Evolutionary conservation across 2,888 invertebrate species (phyloP).

Genomic region (Lasioglossum zephyrum): DNA sequence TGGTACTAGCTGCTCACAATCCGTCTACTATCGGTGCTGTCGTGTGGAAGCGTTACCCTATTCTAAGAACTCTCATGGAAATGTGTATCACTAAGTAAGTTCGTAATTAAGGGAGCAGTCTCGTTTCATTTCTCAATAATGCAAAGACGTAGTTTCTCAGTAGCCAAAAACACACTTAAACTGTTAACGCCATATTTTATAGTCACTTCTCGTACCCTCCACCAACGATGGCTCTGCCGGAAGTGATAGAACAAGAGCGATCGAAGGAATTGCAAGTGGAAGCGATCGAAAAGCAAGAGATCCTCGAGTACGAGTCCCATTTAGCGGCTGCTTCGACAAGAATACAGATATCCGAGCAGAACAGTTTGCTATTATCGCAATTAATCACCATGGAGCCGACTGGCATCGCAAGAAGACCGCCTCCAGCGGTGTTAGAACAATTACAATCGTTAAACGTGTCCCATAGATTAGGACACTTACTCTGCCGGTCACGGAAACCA

Average conservation of each 20-base stretch:
- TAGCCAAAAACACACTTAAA: too few species aligned
- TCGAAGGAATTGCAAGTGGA: conserved; percentile 89
- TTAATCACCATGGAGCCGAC: conserved; percentile 94
- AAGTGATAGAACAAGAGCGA: conserved; percentile 87
- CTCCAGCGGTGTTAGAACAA: conserved; percentile 91
- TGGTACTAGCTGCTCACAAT: conserved; percentile 96
- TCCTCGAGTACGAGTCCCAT: conserved; percentile 95
- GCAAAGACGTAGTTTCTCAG: too few species aligned
- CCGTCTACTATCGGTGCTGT: conserved; percentile 93
- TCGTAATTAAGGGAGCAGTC: not conserved
- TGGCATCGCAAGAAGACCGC: conserved; percentile 93
- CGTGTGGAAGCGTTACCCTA: conserved; percentile 96
- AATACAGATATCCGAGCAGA: conserved; percentile 95
- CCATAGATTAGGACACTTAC: conserved; percentile 93
- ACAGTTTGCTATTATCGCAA: conserved; percentile 93
- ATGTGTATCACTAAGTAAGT: conserved; percentile 97
- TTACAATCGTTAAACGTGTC: conserved; percentile 91
- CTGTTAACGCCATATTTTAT: conserved; percentile 65
- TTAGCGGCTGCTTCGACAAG: conserved; percentile 95
- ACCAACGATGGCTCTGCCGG: conserved; percentile 87
- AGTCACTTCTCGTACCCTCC: conserved; percentile 90
- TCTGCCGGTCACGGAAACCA: conserved; percentile 95
- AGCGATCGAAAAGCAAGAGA: conserved; percentile 90
- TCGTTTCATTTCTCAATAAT: too few species aligned
- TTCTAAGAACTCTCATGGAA: conserved; percentile 95